A percentile compares a stretch with the other conserved stretches of the same genome.
Evolutionary conservation across 2,888 invertebrate species (phyloP).

Genomic region (Cephus runcator): DNA sequence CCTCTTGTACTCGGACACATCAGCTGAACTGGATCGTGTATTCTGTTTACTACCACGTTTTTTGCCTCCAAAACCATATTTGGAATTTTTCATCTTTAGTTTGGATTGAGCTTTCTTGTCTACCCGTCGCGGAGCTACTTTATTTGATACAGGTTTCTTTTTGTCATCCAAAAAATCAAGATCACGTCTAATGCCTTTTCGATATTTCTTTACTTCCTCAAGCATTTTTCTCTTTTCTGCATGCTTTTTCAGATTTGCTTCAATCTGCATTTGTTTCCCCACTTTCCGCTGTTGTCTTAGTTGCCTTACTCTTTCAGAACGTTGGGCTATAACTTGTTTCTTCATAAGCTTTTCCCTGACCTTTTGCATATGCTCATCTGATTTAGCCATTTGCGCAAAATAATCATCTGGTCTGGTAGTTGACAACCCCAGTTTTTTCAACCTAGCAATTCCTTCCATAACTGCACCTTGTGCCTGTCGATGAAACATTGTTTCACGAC

Average conservation of each 20-base stretch:
- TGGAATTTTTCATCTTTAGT: constrained; percentile 80
- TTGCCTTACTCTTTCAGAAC: constrained; percentile 90
- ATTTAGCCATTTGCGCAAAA: constrained; percentile 99
- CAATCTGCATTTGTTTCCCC: constrained; percentile 88
- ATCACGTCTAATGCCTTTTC: constrained; percentile 84
- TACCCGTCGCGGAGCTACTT: constrained; percentile 22
- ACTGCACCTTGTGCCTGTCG: constrained; percentile 90
- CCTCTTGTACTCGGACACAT: constrained; percentile 70
- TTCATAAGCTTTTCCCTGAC: constrained; percentile 84
- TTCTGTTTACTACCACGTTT: constrained; percentile 91
- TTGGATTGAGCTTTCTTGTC: constrained; percentile 64
- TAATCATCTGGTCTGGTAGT: constrained; percentile 94
- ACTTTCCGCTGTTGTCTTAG: constrained; percentile 91
- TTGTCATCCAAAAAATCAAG: constrained; percentile 83
- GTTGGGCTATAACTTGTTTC: constrained; percentile 85
- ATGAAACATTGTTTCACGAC: constrained; percentile 88
- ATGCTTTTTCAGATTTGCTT: constrained; percentile 85
- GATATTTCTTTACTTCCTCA: constrained; percentile 92
- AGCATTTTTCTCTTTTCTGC: constrained; percentile 92
- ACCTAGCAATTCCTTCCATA: constrained; percentile 79
- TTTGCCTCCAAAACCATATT: constrained; percentile 96
- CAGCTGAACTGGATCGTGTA: constrained; percentile 81
- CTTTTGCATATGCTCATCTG: constrained; percentile 98
- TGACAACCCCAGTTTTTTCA: constrained; percentile 79
- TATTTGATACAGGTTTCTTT: constrained; percentile 56